Percentiles rank a stretch among this genome's conserved stretches.
Evolutionary conservation across 2,113 vertebrate genomes (phyloP).

Genomic region (Muntiacus reevesi): DNA sequence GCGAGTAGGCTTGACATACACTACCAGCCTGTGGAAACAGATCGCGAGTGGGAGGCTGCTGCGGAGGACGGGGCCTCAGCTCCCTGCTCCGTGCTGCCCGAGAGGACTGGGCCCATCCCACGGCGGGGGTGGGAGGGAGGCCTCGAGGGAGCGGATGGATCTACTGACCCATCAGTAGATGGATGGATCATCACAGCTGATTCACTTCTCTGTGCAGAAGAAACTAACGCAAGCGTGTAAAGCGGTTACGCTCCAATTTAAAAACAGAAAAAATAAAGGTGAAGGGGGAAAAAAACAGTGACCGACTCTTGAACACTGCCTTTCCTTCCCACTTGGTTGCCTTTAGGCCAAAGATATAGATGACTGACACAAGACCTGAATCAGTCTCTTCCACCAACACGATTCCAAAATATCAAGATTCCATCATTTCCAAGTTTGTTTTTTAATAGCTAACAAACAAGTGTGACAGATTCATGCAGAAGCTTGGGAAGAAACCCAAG

Average conservation of each 20-base stretch:
- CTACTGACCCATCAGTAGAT: too few relatives aligned
- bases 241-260: neutral
- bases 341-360: neutral
- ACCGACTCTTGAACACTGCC: neutral
- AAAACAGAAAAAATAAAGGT: neutral
- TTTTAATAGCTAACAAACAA: neutral
- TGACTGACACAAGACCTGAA: neutral
- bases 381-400: neutral
- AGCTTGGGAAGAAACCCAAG: neutral
- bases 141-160: neutral
- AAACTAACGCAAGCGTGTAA: neutral
- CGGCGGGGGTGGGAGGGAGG: too few relatives aligned
- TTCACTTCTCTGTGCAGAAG: neutral
- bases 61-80: neutral
- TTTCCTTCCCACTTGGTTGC: neutral
- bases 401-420: neutral
- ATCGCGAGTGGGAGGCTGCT: neutral
- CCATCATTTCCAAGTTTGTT: neutral
- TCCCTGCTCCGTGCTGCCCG: fast-evolving
- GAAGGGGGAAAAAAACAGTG: too few relatives aligned
- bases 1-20: fast-evolving
- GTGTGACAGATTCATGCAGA: neutral
- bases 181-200: neutral
- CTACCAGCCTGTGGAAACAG: neutral
- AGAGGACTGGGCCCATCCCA: fast-evolving